Conservation (phyloP, 2,113 vertebrate genomes). For the Sprattus sprattus region DNA sequence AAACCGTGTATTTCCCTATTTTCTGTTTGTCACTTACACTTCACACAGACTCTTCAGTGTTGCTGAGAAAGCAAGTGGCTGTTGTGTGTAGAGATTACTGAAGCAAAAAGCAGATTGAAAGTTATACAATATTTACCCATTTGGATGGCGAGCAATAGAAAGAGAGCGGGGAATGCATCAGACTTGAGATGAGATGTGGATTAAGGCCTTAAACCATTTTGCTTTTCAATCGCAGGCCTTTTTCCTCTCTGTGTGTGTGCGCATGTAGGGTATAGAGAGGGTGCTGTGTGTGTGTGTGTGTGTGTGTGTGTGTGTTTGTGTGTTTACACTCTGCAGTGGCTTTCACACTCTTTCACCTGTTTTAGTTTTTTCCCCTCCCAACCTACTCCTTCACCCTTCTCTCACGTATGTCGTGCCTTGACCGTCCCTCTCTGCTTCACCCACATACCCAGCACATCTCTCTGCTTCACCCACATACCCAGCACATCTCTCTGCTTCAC, state of each 20-base stretch:
- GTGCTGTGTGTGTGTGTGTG: not conserved
- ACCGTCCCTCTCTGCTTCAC: not conserved
- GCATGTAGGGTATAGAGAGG: no score
- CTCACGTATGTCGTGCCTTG: not conserved
- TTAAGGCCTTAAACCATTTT: conserved; percentile 36
- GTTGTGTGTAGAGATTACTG: conserved; percentile 2
- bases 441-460: no score
- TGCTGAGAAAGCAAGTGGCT: not conserved
- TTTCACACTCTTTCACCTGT: not conserved
- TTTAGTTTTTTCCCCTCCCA: not conserved
- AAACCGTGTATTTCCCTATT: not conserved
- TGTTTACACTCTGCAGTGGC: not conserved
- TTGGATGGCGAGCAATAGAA: conserved; percentile 22
- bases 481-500: not conserved
- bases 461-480: not conserved
- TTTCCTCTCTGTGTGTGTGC: conserved; percentile 17
- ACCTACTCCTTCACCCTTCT: not conserved
- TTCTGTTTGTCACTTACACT: not conserved
- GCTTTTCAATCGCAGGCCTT: conserved; percentile 19
- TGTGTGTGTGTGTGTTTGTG: not conserved
- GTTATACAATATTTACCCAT: conserved; percentile 38
- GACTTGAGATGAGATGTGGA: conserved; percentile 23
- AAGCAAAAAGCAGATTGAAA: conserved; percentile 19
- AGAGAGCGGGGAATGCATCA: not conserved
- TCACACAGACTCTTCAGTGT: not conserved